Percentiles rank a stretch among this genome's conserved stretches.
Conservation (phyloP, 2,888 invertebrate genomes). For the Drosophila rellima region DNA sequence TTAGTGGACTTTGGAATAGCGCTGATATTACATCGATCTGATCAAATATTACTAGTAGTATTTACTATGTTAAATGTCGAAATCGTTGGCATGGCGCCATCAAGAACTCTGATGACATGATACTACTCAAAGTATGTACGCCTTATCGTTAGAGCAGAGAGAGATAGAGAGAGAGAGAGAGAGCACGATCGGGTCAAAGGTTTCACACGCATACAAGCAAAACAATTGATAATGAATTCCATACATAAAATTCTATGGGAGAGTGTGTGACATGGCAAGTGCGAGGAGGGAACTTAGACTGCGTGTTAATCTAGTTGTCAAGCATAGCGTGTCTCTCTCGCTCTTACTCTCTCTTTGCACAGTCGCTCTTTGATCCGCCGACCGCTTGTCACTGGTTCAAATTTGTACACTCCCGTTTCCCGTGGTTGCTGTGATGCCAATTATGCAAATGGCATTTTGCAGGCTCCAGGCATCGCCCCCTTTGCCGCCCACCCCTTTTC, state of each 20-base stretch:
- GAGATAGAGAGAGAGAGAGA: background rate
- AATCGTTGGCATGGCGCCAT: constrained; percentile 40
- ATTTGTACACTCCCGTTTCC: constrained; percentile 33
- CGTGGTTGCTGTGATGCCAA: constrained; percentile 30
- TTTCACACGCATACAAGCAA: constrained; percentile 41
- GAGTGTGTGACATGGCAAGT: background rate
- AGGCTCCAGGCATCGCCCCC: constrained; percentile 3
- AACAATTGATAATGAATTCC: constrained; percentile 56
- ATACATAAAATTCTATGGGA: constrained; percentile 10
- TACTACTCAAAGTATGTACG: constrained; percentile 5
- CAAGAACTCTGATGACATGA: constrained; percentile 20
- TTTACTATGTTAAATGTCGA: constrained; percentile 9
- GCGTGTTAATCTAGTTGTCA: constrained; percentile 73
- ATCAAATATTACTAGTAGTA: constrained; percentile 41
- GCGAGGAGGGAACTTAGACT: background rate
- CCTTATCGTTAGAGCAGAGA: constrained; percentile 44
- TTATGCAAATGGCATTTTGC: constrained; percentile 49
- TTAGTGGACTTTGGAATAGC: constrained; percentile 45
- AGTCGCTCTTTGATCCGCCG: constrained; percentile 22
- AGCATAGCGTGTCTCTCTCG: constrained; percentile 42
- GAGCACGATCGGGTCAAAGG: constrained; percentile 51
- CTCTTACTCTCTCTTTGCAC: constrained; percentile 9
- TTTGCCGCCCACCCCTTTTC: background rate
- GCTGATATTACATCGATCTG: constrained; percentile 38
- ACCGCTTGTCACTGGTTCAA: constrained; percentile 8